These are phyloP conservation scores for Solenodon paradoxus DNA, from an alignment of 2,113 vertebrate genomes.

Conservation along the genomic window DNA sequence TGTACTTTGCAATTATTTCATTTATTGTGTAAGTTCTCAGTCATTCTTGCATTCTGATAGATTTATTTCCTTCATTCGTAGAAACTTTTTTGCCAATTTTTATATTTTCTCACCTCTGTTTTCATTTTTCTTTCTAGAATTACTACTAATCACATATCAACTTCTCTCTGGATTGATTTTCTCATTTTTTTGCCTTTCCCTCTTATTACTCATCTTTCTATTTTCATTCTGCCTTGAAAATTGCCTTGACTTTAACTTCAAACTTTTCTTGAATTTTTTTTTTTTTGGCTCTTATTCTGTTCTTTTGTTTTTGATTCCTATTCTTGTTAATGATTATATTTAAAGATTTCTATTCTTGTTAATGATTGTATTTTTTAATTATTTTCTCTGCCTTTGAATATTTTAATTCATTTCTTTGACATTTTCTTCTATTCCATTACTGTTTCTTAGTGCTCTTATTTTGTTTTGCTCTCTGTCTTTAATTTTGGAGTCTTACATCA, in stretches of 20 bases:
- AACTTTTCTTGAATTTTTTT: not conserved
- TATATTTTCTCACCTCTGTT: not conserved
- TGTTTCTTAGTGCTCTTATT: not conserved
- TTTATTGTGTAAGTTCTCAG: too few species aligned
- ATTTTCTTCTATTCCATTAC: not conserved
- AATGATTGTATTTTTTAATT: too few species aligned
- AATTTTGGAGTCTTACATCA: not conserved
- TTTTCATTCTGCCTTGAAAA: conserved; percentile 6
- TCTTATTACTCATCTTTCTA: not conserved
- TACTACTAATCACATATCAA: not conserved
- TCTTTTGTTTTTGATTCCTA: not conserved
- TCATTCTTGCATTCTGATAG: not conserved
- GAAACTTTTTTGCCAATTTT: not conserved
- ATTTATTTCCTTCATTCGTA: not conserved
- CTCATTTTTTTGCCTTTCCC: not conserved
- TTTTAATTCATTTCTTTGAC: conserved; percentile 20
- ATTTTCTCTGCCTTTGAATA: not conserved
- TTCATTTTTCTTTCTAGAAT: conserved; percentile 1
- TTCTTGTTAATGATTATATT: not conserved
- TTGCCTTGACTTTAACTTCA: not conserved
- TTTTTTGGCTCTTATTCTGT: not conserved
- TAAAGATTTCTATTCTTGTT: not conserved
- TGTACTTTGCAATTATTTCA: not conserved
- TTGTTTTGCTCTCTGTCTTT: conserved; percentile 31
- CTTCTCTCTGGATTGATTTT: not conserved